Base-by-base conservation (phyloP, 2,797 vertebrate genomes). In the Rhinichthys osculus region DNA sequence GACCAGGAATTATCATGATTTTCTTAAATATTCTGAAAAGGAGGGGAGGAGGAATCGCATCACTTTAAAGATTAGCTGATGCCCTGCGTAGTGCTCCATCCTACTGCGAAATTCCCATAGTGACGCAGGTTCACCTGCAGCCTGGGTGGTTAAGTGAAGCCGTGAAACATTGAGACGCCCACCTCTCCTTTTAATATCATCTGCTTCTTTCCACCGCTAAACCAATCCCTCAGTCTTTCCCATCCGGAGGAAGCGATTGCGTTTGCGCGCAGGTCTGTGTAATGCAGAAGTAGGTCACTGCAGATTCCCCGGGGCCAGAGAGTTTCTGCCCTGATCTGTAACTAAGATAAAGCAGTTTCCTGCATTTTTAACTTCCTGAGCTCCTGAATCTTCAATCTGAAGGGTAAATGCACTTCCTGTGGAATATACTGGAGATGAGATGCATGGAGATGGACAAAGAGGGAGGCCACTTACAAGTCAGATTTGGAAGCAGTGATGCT, bases 271-370 rank as follows among this genome's bases (percentile, higher is more conserved):
- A 47, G n/a, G 33, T 9, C 59, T 76, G 27, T 69, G 40, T 73
- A 54, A 84, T 42, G 59, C 33, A 80, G 76, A 83, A 76, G 76
- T 79, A 83, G 84, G 69, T 69, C 80, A 74, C 35, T 44, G 38
- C 16, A 35, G 62, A 76, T 78, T 85, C 59, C 83, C 27, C 38
- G 40, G 78, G 71, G 69, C 54, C n/a, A 40, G 19, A 62, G 38
- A 8, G 30, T 57, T 73, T 86, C 59, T 69, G 74, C n/a, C 62
- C 66, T 85, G 73, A 85, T 88, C 83, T 82, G 57, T 85, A 82
- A 82, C 66, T 23, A 88, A 76, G 83, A 85, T 85, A 62, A 87
- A 81, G 35, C 82, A 50, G 64, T 66, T 80, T 78, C 59, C 81
- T 78, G 81, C 54, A 74, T 47, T 73, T 82, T 82, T 59, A 30